phyloP scores from a whole-genome alignment of 2,797 vertebrate genomes.

The Staurois parvus region DNA sequence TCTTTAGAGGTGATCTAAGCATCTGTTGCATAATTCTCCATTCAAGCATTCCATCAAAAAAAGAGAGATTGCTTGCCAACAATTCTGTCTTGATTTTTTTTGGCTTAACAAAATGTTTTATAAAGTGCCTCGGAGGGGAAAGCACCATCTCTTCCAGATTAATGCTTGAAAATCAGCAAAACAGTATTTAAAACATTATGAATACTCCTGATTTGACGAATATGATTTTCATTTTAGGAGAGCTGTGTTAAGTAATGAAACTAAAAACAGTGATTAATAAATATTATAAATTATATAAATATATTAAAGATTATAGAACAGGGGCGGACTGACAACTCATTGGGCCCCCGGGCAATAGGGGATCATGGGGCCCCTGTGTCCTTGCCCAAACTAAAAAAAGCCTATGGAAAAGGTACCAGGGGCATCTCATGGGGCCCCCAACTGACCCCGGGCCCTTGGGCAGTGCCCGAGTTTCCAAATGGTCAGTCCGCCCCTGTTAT shows the following conservation, averaged over 20 bases:
- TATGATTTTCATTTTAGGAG: slow-evolving; percentile 11
- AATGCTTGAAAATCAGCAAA: slow-evolving; percentile 27
- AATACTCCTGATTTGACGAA: slow-evolving; percentile 9
- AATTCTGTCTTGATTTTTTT: slow-evolving; percentile 41
- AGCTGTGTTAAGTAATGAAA: not conserved
- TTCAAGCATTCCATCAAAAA: slow-evolving; percentile 49
- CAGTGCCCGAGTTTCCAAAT: too few species aligned
- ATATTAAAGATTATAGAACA: too few species aligned
- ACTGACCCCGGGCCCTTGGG: too few species aligned
- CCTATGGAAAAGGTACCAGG: too few species aligned
- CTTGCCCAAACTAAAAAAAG: too few species aligned
- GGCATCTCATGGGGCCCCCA: too few species aligned
- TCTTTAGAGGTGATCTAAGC: slow-evolving; percentile 46
- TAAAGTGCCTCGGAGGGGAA: slow-evolving; percentile 31
- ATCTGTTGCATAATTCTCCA: slow-evolving; percentile 53
- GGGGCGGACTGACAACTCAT: too few species aligned
- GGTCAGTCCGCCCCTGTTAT: too few species aligned
- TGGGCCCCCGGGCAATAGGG: too few species aligned
- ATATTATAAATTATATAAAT: too few species aligned
- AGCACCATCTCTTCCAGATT: slow-evolving; percentile 22
- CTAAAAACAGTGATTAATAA: too few species aligned
- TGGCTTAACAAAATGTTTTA: slow-evolving; percentile 47
- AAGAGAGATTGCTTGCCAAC: slow-evolving; percentile 11
- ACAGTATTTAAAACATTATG: not conserved
- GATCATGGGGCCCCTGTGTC: too few species aligned